A percentile compares a stretch with the other conserved stretches of the same genome.
Evolutionary conservation across 2,113 vertebrate genomes (phyloP).

Genomic region (Protobothrops flavoviridis): DNA sequence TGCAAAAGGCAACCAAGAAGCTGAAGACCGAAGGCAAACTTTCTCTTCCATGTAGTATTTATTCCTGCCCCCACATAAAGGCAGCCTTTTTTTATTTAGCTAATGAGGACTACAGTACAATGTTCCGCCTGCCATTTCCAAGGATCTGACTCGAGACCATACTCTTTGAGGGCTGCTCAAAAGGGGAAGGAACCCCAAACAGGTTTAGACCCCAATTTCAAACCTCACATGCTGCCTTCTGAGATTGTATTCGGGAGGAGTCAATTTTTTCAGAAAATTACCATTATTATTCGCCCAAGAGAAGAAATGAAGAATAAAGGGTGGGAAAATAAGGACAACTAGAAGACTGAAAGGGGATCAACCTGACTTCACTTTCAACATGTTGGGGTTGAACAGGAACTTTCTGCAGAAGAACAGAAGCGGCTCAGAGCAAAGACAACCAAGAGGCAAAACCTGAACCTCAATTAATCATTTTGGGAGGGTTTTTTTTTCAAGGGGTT

Average conservation of each 20-base stretch:
- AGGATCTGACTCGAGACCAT: no score
- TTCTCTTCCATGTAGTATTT: not conserved
- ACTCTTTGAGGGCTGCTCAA: not conserved
- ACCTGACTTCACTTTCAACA: no score
- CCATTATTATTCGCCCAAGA: no score
- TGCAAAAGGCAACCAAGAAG: not conserved
- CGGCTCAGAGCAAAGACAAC: not conserved
- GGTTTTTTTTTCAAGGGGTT: not conserved
- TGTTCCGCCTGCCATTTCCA: no score
- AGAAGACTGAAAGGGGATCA: not conserved
- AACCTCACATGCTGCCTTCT: no score
- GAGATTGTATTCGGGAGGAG: not conserved
- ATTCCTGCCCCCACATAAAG: not conserved
- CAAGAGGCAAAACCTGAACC: not conserved
- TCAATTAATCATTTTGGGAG: not conserved
- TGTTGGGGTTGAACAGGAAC: not conserved
- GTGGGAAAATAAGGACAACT: not conserved
- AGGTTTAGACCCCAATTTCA: not conserved
- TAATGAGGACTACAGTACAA: rapidly evolving
- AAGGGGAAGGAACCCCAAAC: not conserved
- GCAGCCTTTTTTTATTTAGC: not conserved
- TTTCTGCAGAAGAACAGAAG: not conserved
- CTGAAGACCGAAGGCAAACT: not conserved
- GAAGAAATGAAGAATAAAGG: not conserved
- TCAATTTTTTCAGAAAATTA: not conserved